Evolutionary conservation across 2,888 invertebrate species (phyloP).

Genomic region (Malacosoma neustria): DNA sequence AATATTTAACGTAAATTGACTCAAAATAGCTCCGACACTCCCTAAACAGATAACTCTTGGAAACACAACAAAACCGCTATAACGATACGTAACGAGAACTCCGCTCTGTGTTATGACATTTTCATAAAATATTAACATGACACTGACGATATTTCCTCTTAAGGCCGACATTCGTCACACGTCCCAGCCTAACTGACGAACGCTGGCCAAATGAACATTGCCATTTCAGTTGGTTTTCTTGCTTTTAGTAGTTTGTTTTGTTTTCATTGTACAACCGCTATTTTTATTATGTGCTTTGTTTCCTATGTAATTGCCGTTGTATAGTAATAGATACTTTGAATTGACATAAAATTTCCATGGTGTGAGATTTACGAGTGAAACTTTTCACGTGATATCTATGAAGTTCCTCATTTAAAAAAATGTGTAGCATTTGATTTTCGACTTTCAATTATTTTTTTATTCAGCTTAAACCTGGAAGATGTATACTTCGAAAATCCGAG

Average conservation of each 20-base stretch:
- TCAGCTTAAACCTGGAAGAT: too few species aligned
- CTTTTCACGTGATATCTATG: too few species aligned
- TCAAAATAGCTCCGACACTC: background rate
- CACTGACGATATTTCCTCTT: conserved; percentile 28
- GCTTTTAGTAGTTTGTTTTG: too few species aligned
- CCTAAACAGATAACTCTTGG: background rate
- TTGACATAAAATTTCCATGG: too few species aligned
- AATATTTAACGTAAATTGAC: too few species aligned
- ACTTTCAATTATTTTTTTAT: too few species aligned
- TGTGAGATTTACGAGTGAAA: too few species aligned
- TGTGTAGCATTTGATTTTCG: too few species aligned
- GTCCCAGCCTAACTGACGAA: conserved; percentile 13
- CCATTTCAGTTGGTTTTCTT: conserved; percentile 30
- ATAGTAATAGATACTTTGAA: too few species aligned
- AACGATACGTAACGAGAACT: background rate
- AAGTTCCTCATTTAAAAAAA: background rate
- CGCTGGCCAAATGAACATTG: conserved; percentile 29
- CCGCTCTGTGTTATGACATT: conserved; percentile 11
- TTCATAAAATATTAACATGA: conserved; percentile 30
- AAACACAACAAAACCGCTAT: background rate
- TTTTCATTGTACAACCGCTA: too few species aligned
- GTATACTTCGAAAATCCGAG: too few species aligned
- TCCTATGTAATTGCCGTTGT: background rate
- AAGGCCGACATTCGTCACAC: conserved; percentile 36
- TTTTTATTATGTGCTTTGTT: conserved; percentile 1